Conservation (phyloP, 2,113 vertebrate genomes). For the Mus pahari region DNA sequence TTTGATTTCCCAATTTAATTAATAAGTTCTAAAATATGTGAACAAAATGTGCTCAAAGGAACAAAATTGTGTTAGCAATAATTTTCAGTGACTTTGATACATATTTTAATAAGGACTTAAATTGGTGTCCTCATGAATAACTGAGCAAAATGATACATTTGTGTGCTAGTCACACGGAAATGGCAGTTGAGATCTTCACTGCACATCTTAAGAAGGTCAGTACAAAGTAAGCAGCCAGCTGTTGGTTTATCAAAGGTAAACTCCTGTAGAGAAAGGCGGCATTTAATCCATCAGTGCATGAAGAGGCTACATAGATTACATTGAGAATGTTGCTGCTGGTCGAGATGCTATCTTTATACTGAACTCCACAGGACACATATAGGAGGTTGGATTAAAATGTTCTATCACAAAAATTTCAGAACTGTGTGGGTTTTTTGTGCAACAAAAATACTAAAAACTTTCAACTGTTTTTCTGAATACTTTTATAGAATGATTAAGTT, state of each 20-base stretch:
- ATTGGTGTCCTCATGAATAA: slow-evolving; percentile 76
- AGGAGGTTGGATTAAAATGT: slow-evolving; percentile 83
- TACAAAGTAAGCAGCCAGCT: slow-evolving; percentile 93
- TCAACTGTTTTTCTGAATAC: slow-evolving; percentile 63
- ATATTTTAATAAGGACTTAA: slow-evolving; percentile 81
- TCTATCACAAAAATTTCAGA: slow-evolving; percentile 82
- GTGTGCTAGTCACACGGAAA: slow-evolving; percentile 84
- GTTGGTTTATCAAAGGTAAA: slow-evolving; percentile 95
- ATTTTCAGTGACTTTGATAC: slow-evolving; percentile 78
- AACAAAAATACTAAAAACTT: slow-evolving; percentile 75
- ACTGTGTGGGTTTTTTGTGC: slow-evolving; percentile 68
- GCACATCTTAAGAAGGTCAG: slow-evolving; percentile 89
- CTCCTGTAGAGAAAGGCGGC: slow-evolving; percentile 91
- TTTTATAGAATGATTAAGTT: slow-evolving; percentile 56
- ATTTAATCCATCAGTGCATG: slow-evolving; percentile 98
- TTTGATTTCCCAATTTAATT: slow-evolving; percentile 88
- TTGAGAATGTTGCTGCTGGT: slow-evolving; percentile 92
- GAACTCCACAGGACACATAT: slow-evolving; percentile 86
- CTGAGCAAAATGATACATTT: slow-evolving; percentile 78
- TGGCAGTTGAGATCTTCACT: slow-evolving; percentile 82
- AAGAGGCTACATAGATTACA: slow-evolving; percentile 96
- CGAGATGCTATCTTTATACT: slow-evolving; percentile 97
- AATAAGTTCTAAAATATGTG: slow-evolving; percentile 84
- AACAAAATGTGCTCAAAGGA: slow-evolving; percentile 83
- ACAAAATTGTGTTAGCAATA: slow-evolving; percentile 78